Evolutionary conservation across 1,140 invertebrate species (phyloP).

Genomic region (Trichomalopsis sarcophagae): DNA sequence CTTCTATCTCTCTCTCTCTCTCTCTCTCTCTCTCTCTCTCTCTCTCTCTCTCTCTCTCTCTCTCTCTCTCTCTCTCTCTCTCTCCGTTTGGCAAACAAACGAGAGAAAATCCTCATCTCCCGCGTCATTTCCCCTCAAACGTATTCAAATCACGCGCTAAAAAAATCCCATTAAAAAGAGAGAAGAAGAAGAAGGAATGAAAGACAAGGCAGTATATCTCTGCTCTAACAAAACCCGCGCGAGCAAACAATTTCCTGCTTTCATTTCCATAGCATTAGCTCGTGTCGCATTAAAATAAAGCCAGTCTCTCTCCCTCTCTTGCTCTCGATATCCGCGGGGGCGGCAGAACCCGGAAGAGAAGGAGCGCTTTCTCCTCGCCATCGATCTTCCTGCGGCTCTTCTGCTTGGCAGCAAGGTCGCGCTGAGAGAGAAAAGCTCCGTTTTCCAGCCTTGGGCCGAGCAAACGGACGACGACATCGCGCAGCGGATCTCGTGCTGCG

Average conservation of each 20-base stretch:
- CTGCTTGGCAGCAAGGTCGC: constrained; percentile 8
- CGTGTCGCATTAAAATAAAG: neutral
- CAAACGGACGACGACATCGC: neutral
- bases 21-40: too few species aligned
- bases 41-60: too few species aligned
- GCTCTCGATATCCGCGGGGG: too few species aligned
- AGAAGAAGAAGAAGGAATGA: neutral
- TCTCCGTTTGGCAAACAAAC: too few species aligned
- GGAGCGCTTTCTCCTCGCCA: neutral
- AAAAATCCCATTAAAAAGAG: neutral
- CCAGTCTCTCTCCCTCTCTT: neutral
- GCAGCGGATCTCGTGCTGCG: neutral
- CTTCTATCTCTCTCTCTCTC: too few species aligned
- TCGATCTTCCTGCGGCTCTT: neutral
- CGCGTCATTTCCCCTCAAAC: neutral
- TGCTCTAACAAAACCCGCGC: too few species aligned
- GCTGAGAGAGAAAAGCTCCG: neutral
- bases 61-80: too few species aligned
- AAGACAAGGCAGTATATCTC: too few species aligned
- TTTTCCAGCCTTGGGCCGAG: constrained; percentile 17
- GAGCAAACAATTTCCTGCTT: too few species aligned
- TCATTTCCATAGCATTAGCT: too few species aligned
- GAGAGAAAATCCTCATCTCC: too few species aligned
- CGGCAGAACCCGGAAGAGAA: neutral
- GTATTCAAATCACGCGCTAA: neutral